Percentiles rank a stretch among this genome's conserved stretches.
phyloP scores from a whole-genome alignment of 2,888 invertebrate species.

The Terebella lapidaria region DNA sequence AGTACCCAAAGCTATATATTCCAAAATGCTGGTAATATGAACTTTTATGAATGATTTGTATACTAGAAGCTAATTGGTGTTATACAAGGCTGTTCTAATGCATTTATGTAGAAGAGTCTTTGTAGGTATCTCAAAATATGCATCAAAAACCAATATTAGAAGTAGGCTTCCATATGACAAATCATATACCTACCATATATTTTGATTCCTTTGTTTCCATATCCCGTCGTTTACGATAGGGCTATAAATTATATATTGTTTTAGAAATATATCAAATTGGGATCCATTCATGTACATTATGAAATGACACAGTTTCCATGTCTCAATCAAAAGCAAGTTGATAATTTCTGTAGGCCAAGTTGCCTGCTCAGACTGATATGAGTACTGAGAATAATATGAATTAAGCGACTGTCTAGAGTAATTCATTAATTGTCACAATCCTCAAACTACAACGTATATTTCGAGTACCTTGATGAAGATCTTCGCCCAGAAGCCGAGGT shows the following conservation, averaged over 20 bases:
- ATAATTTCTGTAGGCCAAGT: neutral
- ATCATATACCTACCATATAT: neutral
- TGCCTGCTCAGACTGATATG: neutral
- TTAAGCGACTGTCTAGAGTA: neutral
- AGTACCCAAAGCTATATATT: too few species aligned
- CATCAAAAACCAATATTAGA: too few species aligned
- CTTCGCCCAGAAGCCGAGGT: neutral
- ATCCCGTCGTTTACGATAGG: neutral
- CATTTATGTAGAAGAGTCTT: neutral
- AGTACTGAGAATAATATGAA: neutral
- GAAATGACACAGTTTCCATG: too few species aligned
- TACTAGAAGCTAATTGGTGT: too few species aligned
- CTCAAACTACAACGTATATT: neutral
- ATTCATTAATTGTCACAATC: too few species aligned
- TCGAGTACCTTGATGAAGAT: neutral
- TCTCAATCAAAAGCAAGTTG: too few species aligned
- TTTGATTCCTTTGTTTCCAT: neutral
- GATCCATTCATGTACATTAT: neutral
- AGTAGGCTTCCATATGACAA: too few species aligned
- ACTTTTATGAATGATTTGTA: too few species aligned
- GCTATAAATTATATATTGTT: neutral
- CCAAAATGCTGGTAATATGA: too few species aligned
- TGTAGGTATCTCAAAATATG: too few species aligned
- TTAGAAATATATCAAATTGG: neutral
- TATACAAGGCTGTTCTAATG: too few species aligned